Evolutionary conservation across 2,888 invertebrate genomes (phyloP).

Genomic region (Coelinius sp.): DNA sequence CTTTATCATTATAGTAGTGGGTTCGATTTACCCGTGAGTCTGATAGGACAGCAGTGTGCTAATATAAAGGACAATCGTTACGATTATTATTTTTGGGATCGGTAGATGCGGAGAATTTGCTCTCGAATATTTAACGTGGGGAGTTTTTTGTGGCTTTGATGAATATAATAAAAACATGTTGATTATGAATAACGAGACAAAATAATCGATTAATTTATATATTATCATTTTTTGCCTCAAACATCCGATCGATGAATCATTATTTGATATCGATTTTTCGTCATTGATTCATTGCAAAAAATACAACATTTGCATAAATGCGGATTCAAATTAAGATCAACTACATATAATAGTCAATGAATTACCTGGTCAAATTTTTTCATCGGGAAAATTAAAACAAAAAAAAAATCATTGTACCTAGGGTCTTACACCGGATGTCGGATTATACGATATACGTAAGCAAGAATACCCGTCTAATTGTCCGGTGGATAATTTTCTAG

Average conservation of each 20-base stretch:
- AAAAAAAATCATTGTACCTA: not conserved
- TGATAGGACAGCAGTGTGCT: not conserved
- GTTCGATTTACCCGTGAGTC: not conserved
- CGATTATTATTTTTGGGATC: not conserved
- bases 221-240: too few relatives aligned
- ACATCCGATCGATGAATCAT: too few relatives aligned
- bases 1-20: too few relatives aligned
- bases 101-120: not conserved
- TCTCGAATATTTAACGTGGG: not conserved
- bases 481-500: slow-evolving; percentile 64
- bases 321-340: not conserved
- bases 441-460: slow-evolving; percentile 56
- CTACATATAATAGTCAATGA: not conserved
- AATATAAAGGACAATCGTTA: not conserved
- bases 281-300: too few relatives aligned
- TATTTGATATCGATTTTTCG: too few relatives aligned
- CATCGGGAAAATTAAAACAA: not conserved
- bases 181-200: too few relatives aligned
- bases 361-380: not conserved
- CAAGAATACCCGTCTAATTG: slow-evolving; percentile 62
- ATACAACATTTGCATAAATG: not conserved
- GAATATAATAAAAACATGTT: too few relatives aligned
- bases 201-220: too few relatives aligned
- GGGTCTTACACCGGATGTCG: slow-evolving; percentile 59
- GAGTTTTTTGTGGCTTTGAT: too few relatives aligned